These are phyloP conservation scores for Nowickia ferox DNA, from an alignment of 2,888 invertebrate genomes.

Conservation along the genomic window DNA sequence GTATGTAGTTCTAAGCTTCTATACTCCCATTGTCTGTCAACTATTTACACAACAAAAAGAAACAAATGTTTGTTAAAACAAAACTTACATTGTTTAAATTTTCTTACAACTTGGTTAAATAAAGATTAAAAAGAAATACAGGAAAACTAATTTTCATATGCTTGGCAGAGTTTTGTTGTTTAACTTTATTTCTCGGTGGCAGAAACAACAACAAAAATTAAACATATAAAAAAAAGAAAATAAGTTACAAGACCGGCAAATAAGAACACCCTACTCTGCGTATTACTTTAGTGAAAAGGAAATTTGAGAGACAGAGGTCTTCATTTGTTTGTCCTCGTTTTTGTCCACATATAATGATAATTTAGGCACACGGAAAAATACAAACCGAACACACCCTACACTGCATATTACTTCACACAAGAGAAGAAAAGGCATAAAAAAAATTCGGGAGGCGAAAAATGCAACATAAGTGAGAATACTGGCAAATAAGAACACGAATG, in stretches of 20 bases:
- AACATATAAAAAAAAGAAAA: neutral
- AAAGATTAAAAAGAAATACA: constrained; percentile 10
- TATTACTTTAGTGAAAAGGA: too few species aligned
- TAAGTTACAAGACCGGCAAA: neutral
- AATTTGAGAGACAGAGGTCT: too few species aligned
- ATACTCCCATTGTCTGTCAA: constrained; percentile 23
- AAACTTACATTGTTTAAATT: constrained; percentile 44
- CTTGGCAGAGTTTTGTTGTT: constrained; percentile 56
- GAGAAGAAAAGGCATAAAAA: too few species aligned
- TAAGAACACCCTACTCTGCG: neutral
- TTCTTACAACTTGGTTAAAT: constrained; percentile 33
- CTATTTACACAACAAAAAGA: neutral
- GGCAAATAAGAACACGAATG: too few species aligned
- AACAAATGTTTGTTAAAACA: constrained; percentile 13
- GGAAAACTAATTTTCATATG: constrained; percentile 56
- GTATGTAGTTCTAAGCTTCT: constrained; percentile 3
- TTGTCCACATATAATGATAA: too few species aligned
- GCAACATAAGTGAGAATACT: too few species aligned
- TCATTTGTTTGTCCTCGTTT: too few species aligned
- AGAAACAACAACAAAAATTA: neutral
- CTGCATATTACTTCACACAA: too few species aligned
- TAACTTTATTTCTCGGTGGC: constrained; percentile 44
- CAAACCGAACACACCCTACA: too few species aligned
- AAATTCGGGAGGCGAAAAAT: too few species aligned
- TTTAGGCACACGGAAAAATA: too few species aligned